Evolutionary conservation across 2,797 vertebrate genomes (phyloP).

Genomic region (Morus bassanus): DNA sequence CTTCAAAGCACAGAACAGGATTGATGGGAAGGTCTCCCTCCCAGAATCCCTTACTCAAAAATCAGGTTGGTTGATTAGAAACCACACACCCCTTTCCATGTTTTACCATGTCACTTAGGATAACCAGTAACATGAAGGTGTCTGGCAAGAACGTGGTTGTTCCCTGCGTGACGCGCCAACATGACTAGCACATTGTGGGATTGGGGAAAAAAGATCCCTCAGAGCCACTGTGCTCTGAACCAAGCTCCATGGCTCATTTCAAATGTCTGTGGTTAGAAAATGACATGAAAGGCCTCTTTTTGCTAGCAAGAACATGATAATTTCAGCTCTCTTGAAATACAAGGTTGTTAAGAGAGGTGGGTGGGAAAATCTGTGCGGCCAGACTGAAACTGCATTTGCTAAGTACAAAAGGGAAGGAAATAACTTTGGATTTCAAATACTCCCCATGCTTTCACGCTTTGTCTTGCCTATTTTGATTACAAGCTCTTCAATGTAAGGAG

Average conservation of each 20-base stretch:
- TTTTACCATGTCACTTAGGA: neutral
- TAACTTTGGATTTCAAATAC: conserved; percentile 7
- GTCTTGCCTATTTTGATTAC: neutral
- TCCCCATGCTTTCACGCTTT: neutral
- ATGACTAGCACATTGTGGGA: neutral
- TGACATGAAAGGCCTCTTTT: neutral
- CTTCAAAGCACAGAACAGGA: neutral
- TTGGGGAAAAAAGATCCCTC: neutral
- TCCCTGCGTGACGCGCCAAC: neutral
- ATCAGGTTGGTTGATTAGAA: neutral
- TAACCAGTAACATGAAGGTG: neutral
- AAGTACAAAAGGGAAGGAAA: conserved; percentile 29
- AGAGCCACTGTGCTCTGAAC: neutral
- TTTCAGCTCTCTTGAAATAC: neutral
- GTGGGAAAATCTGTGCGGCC: conserved; percentile 38
- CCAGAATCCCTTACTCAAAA: neutral
- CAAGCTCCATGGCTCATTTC: neutral
- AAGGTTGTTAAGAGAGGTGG: conserved; percentile 27
- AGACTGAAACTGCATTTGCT: conserved; percentile 21
- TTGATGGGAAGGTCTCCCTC: neutral
- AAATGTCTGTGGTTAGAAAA: neutral
- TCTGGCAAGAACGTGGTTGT: rapidly evolving
- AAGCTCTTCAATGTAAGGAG: neutral
- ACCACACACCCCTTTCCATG: neutral
- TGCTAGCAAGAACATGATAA: neutral